Conservation (phyloP, 2,888 invertebrate species). For the Erannis defoliaria region DNA sequence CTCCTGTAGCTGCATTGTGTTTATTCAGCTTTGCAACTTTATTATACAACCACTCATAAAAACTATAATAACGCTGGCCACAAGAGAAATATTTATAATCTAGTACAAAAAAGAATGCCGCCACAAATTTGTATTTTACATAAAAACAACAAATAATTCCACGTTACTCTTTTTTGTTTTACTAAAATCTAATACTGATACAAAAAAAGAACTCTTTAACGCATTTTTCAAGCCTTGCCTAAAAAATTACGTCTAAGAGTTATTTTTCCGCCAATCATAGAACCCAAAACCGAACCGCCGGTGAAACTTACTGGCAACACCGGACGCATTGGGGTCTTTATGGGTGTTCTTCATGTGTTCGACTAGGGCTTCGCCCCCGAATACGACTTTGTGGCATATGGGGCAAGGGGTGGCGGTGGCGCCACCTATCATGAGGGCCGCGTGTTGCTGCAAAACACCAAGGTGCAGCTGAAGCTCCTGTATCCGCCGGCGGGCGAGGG, state of each 20-base stretch:
- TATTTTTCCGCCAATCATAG: conserved; percentile 49
- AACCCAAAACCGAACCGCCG: conserved; percentile 39
- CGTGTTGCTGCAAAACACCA: conserved; percentile 98
- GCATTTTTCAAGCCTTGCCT: conserved; percentile 37
- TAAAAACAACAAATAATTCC: no score
- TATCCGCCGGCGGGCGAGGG: conserved; percentile 78
- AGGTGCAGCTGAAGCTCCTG: conserved; percentile 96
- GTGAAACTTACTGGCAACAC: conserved; percentile 94
- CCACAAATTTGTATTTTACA: no score
- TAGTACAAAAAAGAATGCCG: conserved; percentile 17
- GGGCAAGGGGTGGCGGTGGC: conserved; percentile 97
- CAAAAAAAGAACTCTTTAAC: conserved; percentile 41
- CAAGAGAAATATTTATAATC: conserved; percentile 35
- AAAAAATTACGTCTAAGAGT: conserved; percentile 43
- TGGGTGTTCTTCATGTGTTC: conserved; percentile 98
- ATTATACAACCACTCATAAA: conserved; percentile 18
- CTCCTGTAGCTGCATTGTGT: conserved; percentile 58
- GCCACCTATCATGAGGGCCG: conserved; percentile 95
- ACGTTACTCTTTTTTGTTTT: not conserved
- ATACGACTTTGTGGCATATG: conserved; percentile 97
- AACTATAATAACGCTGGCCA: conserved; percentile 34
- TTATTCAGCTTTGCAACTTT: conserved; percentile 23
- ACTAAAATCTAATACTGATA: not conserved
- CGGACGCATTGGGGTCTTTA: conserved; percentile 96
- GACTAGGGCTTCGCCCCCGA: conserved; percentile 96